phyloP scores from a whole-genome alignment of 2,888 invertebrate species.

The Drosophila flavopinicola region DNA sequence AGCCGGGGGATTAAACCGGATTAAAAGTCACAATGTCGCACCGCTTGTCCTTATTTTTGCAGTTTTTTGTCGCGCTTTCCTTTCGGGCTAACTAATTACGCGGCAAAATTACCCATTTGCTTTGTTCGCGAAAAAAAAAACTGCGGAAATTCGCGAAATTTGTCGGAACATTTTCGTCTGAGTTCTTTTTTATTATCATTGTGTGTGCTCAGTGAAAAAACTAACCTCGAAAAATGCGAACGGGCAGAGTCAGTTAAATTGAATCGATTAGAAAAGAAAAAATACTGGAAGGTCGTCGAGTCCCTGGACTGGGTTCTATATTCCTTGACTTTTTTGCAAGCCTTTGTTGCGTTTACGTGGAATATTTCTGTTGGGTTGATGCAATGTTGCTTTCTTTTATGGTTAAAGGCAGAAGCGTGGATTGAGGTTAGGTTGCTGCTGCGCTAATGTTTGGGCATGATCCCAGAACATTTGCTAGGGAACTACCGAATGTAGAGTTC shows the following conservation, averaged over 20 bases:
- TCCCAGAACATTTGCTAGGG: slow-evolving; percentile 10
- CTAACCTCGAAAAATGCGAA: slow-evolving; percentile 37
- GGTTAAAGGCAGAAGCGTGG: slow-evolving; percentile 9
- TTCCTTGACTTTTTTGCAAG: slow-evolving; percentile 71
- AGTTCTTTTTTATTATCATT: slow-evolving; percentile 45
- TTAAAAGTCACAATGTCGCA: slow-evolving; percentile 69
- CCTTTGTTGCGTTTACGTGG: slow-evolving; percentile 66
- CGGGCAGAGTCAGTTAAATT: slow-evolving; percentile 69
- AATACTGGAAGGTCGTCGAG: slow-evolving; percentile 31
- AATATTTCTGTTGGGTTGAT: slow-evolving; percentile 31
- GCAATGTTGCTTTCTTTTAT: slow-evolving; percentile 40
- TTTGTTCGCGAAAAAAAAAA: slow-evolving; percentile 21
- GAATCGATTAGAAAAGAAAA: slow-evolving; percentile 72
- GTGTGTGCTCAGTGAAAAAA: slow-evolving; percentile 23
- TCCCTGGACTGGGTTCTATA: slow-evolving; percentile 40
- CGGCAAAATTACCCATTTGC: slow-evolving; percentile 75
- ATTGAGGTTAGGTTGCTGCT: slow-evolving; percentile 18
- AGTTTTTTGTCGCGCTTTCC: slow-evolving; percentile 55
- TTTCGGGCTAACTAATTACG: slow-evolving; percentile 72
- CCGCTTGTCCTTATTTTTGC: slow-evolving; percentile 63
- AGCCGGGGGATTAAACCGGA: slow-evolving; percentile 77
- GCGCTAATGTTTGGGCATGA: slow-evolving; percentile 21
- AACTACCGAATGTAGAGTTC: slow-evolving; percentile 29
- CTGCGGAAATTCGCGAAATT: slow-evolving; percentile 70
- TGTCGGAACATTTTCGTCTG: slow-evolving; percentile 25